These are phyloP conservation scores for Drosophila novamexicana DNA, from an alignment of 1,140 invertebrate genomes.

Conservation along the genomic window DNA sequence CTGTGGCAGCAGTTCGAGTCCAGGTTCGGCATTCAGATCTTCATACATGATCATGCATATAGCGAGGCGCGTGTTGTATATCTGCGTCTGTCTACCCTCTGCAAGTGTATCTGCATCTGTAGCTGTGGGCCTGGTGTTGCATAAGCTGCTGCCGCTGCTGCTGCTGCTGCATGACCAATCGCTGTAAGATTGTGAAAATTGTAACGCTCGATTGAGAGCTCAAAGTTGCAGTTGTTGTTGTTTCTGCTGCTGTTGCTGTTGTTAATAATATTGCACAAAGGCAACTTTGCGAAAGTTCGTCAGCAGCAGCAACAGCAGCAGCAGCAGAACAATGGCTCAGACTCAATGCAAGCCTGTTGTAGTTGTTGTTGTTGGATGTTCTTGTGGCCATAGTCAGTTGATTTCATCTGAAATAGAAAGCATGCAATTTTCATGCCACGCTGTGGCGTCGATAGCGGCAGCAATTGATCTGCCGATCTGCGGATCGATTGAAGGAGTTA, in stretches of 20 bases:
- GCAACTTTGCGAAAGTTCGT: conserved; percentile 73
- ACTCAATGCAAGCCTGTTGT: conserved; percentile 64
- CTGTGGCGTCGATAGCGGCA: conserved; percentile 73
- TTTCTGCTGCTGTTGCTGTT: conserved; percentile 47
- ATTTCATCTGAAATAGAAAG: conserved; percentile 83
- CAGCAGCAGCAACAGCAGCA: conserved; percentile 45
- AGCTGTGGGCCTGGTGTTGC: conserved; percentile 55
- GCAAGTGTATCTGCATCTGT: conserved; percentile 66
- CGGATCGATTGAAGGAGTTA: conserved; percentile 79
- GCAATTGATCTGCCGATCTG: conserved; percentile 75
- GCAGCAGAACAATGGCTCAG: conserved; percentile 71
- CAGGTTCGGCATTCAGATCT: conserved; percentile 69
- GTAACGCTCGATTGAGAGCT: conserved; percentile 82
- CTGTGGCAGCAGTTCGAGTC: conserved; percentile 46
- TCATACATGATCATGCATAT: conserved; percentile 74
- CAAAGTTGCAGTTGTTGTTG: conserved; percentile 57
- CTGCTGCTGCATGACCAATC: conserved; percentile 73
- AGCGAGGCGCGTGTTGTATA: conserved; percentile 40
- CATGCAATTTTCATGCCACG: conserved; percentile 82
- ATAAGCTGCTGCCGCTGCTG: conserved; percentile 38
- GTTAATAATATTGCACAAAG: conserved; percentile 83
- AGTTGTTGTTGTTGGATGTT: conserved; percentile 38
- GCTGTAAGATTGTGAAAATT: conserved; percentile 80
- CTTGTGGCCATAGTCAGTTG: conserved; percentile 75
- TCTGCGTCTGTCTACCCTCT: conserved; percentile 20